Percentiles rank a stretch among this genome's conserved stretches.
These are phyloP conservation scores for Mesaphorura yosii DNA, from an alignment of 1,140 invertebrate species.

Conservation along the genomic window DNA sequence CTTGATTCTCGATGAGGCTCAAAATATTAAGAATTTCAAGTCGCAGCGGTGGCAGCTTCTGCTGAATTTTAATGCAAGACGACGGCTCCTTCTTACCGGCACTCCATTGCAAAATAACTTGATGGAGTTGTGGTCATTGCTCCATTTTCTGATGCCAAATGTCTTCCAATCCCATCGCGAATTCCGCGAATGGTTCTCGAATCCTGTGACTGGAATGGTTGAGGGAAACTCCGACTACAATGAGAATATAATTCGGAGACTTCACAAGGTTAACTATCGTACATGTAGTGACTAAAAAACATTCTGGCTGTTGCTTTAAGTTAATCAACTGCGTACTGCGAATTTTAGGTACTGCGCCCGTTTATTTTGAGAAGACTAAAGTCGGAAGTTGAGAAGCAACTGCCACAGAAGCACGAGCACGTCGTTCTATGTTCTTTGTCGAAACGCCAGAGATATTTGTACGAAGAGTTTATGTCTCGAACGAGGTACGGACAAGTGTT, in stretches of 20 bases:
- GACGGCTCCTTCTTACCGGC: conserved; percentile 86
- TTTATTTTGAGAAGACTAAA: conserved; percentile 93
- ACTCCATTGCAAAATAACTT: conserved; percentile 98
- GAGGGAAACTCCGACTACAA: conserved; percentile 93
- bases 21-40: conserved; percentile 99
- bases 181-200: conserved; percentile 98
- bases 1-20: conserved; percentile 96
- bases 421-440: conserved; percentile 90
- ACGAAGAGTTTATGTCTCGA: conserved; percentile 98
- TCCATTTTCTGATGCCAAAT: conserved; percentile 99
- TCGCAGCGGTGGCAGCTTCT: conserved; percentile 96
- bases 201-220: conserved; percentile 95
- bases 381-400: conserved; percentile 96
- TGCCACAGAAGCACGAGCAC: conserved; percentile 98
- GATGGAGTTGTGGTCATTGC: conserved; percentile 98
- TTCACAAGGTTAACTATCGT: conserved; percentile 69
- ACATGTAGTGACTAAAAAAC: not conserved
- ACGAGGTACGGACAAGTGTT: conserved; percentile 62
- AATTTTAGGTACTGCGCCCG: conserved; percentile 73
- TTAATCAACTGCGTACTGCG: not conserved
- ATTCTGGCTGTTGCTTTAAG: not conserved
- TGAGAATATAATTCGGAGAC: conserved; percentile 79
- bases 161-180: conserved; percentile 96
- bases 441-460: conserved; percentile 91
- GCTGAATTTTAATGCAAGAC: conserved; percentile 65